Conservation (phyloP, 2,113 vertebrate species). For the Chloroceryle aenea region DNA sequence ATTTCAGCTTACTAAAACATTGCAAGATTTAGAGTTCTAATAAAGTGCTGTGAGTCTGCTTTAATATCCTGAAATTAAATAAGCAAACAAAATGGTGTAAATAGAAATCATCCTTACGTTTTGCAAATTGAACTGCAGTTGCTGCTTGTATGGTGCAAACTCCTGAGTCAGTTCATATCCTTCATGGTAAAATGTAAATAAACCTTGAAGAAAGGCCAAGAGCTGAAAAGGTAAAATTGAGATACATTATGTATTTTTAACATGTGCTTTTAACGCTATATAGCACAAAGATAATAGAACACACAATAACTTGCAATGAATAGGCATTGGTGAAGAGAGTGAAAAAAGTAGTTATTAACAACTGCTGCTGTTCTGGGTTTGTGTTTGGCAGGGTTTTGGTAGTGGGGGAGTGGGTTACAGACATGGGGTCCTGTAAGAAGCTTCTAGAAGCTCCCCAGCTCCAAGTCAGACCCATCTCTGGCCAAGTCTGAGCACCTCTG, state of each 20-base stretch:
- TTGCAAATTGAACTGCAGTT: constrained; percentile 98
- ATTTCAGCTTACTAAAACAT: neutral
- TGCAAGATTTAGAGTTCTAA: neutral
- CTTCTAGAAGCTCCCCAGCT: neutral
- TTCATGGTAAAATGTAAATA: constrained; percentile 99
- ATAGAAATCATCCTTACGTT: constrained; percentile 83
- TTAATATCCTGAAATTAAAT: neutral
- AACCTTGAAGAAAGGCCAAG: constrained; percentile 95
- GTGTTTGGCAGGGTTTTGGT: neutral
- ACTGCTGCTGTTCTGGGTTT: neutral
- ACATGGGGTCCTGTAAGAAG: neutral
- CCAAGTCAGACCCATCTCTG: neutral
- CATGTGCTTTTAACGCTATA: neutral
- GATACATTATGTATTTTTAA: constrained; percentile 1
- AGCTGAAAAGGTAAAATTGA: constrained; percentile 82
- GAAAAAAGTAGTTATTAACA: neutral
- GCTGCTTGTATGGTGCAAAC: constrained; percentile 96
- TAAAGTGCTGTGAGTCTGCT: neutral
- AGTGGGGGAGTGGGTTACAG: neutral
- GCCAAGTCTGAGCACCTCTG: neutral
- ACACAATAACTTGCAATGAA: neutral
- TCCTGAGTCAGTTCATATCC: constrained; percentile 97
- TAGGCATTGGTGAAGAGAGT: neutral
- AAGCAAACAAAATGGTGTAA: neutral
- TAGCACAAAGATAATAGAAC: neutral